Evolutionary conservation across 2,888 invertebrate genomes (phyloP), one percentile per base, ranked within the genome.

Genomic region (Ashinkailepas kermadecensis): DNA sequence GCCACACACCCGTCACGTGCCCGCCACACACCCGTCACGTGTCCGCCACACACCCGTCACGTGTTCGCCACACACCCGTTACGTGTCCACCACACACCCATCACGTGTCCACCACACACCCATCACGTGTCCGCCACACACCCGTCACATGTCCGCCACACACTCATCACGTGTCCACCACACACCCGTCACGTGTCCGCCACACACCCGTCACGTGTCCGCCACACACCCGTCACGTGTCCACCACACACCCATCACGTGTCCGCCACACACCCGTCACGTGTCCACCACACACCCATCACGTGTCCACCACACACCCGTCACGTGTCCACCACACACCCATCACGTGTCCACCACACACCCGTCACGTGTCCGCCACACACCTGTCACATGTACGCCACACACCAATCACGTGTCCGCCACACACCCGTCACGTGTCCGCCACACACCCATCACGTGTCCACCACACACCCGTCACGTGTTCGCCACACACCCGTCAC

Each of bases 381-480:
- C 39, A 39, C 39, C 39, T 4, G 4, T 4, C 39, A 3, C 39
- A 39, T 4, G 2, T 39, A 4, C 39, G 2, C 1, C 39, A 39
- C 39, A 39, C 39, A 39, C 2, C 39, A 3, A 4, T 39, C 39
- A 39, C 39, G 4, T 4, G 39, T 4, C 39, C 4, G 39, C 39
- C 39, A 39, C 39, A 39, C 39, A 39, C 39, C n/a, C n/a, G n/a
- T n/a, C n/a, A n/a, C n/a, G n/a, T n/a, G 4, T 1, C 39, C 39
- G 4, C 4, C 39, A 39, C 39, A 39, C 94, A 93, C 95, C 94
- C 86, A 93, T 90, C 92, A 85, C 91, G 95, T 93, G 89, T 23
- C 70, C n/a, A n/a, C 13, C 39, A 39, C 39, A 70, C 39, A 70
- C 10, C n/a, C 25, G 18, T 15, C 12, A 70, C 13, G 39, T 4